Conservation (phyloP, 2,888 invertebrate species). For the Barypeithes pellucidus region DNA sequence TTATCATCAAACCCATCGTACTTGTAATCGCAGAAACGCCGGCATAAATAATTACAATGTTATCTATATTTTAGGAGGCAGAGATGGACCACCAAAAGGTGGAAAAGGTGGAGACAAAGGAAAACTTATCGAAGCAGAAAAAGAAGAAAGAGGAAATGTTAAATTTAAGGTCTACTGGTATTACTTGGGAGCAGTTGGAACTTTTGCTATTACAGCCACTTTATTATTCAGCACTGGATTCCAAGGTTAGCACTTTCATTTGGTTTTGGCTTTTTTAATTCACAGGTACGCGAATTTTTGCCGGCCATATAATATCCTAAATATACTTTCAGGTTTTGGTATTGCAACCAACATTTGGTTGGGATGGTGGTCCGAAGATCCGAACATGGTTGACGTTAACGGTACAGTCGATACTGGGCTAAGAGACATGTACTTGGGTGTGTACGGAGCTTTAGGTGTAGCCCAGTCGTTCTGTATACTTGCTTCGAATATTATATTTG, state of each 20-base stretch:
- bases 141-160: constrained; percentile 70
- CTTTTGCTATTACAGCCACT: constrained; percentile 80
- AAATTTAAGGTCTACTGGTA: constrained; percentile 88
- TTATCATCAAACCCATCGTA: too few relatives aligned
- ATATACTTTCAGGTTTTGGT: constrained; percentile 76
- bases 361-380: constrained; percentile 79
- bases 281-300: not conserved
- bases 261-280: not conserved
- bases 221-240: constrained; percentile 82
- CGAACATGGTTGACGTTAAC: constrained; percentile 71
- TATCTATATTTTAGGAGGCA: constrained; percentile 26
- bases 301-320: not conserved
- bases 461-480: constrained; percentile 75
- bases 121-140: constrained; percentile 72
- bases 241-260: constrained; percentile 71
- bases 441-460: constrained; percentile 88
- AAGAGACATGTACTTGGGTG: constrained; percentile 86
- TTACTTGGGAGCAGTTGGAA: constrained; percentile 87
- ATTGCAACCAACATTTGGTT: constrained; percentile 91
- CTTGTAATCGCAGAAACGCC: too few relatives aligned
- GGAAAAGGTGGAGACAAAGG: constrained; percentile 48
- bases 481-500: constrained; percentile 35
- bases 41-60: not conserved
- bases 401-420: constrained; percentile 74
- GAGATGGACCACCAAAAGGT: constrained; percentile 9